Evolutionary conservation across 1,140 invertebrate species (phyloP).

Genomic region (Belonocnema kinseyi): DNA sequence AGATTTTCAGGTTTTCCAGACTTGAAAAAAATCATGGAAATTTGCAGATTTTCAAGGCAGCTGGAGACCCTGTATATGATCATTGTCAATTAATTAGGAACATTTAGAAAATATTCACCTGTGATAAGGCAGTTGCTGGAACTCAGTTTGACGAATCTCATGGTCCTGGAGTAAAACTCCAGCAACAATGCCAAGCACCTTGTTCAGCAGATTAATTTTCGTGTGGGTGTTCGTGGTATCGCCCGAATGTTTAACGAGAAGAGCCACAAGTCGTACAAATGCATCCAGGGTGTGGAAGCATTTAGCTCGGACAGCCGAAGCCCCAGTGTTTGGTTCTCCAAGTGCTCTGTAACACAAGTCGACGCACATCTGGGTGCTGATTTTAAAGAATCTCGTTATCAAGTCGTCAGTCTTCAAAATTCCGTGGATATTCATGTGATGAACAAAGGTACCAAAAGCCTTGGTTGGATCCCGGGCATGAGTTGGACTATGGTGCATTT

Average conservation of each 20-base stretch:
- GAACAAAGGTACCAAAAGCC: conserved; percentile 95
- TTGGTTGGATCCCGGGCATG: conserved; percentile 92
- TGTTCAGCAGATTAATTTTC: conserved; percentile 97
- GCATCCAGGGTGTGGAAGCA: conserved; percentile 98
- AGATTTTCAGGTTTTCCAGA: too few species aligned
- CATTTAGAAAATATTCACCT: conserved; percentile 67
- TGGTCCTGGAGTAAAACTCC: conserved; percentile 97
- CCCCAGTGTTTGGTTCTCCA: conserved; percentile 77
- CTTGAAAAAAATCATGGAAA: too few species aligned
- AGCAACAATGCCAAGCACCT: conserved; percentile 96
- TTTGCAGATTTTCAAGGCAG: too few species aligned
- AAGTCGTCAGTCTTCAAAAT: conserved; percentile 98
- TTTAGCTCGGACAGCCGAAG: conserved; percentile 86
- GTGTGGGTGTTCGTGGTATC: conserved; percentile 92
- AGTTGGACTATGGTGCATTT: conserved; percentile 88
- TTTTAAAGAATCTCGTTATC: conserved; percentile 97
- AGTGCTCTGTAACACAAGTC: conserved; percentile 93
- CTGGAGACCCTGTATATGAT: too few species aligned
- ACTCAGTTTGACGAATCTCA: conserved; percentile 89
- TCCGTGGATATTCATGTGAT: conserved; percentile 97
- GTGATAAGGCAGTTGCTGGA: conserved; percentile 98
- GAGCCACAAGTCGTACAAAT: conserved; percentile 94
- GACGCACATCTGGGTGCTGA: conserved; percentile 97
- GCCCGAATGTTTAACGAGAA: conserved; percentile 97
- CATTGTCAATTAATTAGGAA: too few species aligned